Percentiles rank a stretch among this genome's conserved stretches.
phyloP scores from a whole-genome alignment of 2,797 vertebrate genomes.

The Acrossocheilus fasciatus region DNA sequence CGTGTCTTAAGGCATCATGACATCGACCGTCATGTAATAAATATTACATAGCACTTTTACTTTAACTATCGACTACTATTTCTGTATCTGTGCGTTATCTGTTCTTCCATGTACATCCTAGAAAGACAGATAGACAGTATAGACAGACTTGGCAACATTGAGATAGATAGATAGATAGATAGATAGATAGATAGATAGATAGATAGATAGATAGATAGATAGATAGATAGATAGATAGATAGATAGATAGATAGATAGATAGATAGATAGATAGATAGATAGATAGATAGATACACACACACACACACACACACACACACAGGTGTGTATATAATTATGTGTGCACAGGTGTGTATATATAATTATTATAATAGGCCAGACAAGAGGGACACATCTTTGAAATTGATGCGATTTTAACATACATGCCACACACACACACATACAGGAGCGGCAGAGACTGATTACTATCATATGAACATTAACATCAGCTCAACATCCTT shows the following conservation, averaged over 20 bases:
- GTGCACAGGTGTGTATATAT: neutral
- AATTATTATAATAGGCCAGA: neutral
- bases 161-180: no score
- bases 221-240: neutral
- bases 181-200: no score
- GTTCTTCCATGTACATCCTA: constrained; percentile 22
- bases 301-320: no score
- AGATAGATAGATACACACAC: no score
- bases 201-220: neutral
- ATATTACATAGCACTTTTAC: constrained; percentile 48
- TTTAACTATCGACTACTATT: neutral
- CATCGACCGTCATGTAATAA: constrained; percentile 57
- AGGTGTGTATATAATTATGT: neutral
- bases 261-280: no score
- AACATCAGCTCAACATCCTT: constrained; percentile 13
- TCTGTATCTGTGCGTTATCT: constrained; percentile 30
- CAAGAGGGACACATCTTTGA: neutral
- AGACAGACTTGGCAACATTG: neutral
- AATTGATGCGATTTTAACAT: neutral
- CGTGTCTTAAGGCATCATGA: constrained; percentile 62
- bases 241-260: no score
- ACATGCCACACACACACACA: neutral
- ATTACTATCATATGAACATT: constrained; percentile 9
- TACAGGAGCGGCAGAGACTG: neutral
- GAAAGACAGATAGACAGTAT: neutral